These are phyloP conservation scores for Campoletis raptor DNA, from an alignment of 2,888 invertebrate species.

Conservation along the genomic window DNA sequence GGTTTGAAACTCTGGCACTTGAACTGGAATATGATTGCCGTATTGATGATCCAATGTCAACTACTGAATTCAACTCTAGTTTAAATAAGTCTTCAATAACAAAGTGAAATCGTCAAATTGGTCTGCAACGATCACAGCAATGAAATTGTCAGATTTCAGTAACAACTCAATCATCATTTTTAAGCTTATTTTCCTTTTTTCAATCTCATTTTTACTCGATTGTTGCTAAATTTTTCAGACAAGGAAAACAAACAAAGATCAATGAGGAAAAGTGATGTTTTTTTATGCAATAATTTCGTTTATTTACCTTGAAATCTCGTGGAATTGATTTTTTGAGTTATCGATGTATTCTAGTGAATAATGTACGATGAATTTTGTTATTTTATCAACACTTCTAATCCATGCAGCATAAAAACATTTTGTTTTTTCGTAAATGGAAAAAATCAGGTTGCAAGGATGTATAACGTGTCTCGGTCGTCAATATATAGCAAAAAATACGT, in stretches of 20 bases:
- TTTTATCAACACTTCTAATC: background rate
- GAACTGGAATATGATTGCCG: background rate
- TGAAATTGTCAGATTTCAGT: background rate
- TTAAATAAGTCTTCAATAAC: background rate
- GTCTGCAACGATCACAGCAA: no score
- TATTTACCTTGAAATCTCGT: no score
- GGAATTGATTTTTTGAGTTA: no score
- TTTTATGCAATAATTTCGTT: no score
- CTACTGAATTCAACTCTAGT: background rate
- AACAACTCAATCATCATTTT: background rate
- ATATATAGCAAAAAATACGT: constrained; percentile 18
- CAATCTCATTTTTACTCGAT: background rate
- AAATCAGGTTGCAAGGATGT: background rate
- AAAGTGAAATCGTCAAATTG: background rate
- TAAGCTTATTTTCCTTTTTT: no score
- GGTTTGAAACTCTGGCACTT: background rate
- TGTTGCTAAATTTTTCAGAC: background rate
- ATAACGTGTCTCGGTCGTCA: background rate
- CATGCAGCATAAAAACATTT: background rate
- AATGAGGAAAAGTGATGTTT: no score
- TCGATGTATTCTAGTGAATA: background rate
- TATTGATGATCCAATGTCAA: background rate
- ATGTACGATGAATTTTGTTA: background rate
- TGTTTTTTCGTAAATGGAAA: background rate
- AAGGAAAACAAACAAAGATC: no score